Base-by-base conservation (phyloP, 2,888 invertebrate genomes). In the Tenthredo mesomela region DNA sequence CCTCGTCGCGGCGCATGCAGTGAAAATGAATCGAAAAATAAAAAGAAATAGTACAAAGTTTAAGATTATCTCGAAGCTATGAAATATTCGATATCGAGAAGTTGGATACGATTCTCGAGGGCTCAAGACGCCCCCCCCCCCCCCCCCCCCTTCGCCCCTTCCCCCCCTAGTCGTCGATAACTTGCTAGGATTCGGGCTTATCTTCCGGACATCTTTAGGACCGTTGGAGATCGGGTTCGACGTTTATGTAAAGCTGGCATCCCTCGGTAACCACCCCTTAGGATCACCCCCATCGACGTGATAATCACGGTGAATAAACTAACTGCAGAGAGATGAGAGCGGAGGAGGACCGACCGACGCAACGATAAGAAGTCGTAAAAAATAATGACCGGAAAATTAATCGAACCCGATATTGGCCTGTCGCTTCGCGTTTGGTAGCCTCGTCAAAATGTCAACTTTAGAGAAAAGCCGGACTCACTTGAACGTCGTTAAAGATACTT, bases 351-450 rank as follows among this genome's bases (percentile, higher is more conserved):
- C 88, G 90, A 88, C 87, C n/a, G n/a, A n/a, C n/a, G n/a, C n/a
- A 87, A 86, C 89, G 92, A 92, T 92, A 92, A 89, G 90, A 85
- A 90, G 89, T 90, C 92, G 89, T 92, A 91, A 92, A 92, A 92
- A 92, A 92, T 92, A 92, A 92, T 91, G 92, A 91, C 91, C 92
- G 92, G 92, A 92, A 92, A 92, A 92, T 92, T 92, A 92, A 92
- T 92, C 92, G 92, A 91, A 91, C 89, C 90, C 88, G 90, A 91
- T 90, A 88, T 90, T 89, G 89, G 87, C 87, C 91, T 89, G 92
- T 92, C 92, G 89, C 90, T 88, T 90, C 90, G 89, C 87, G 89
- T 92, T 90, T 87, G 85, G 86, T 82, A 80, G 88, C 86, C 87
- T 91, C 92, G 89, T 92, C 89, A 91, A 80, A 80, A 80, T 80